These are phyloP conservation scores for Chalcosyrphus nemorum DNA, from an alignment of 2,888 invertebrate genomes.

Conservation along the genomic window DNA sequence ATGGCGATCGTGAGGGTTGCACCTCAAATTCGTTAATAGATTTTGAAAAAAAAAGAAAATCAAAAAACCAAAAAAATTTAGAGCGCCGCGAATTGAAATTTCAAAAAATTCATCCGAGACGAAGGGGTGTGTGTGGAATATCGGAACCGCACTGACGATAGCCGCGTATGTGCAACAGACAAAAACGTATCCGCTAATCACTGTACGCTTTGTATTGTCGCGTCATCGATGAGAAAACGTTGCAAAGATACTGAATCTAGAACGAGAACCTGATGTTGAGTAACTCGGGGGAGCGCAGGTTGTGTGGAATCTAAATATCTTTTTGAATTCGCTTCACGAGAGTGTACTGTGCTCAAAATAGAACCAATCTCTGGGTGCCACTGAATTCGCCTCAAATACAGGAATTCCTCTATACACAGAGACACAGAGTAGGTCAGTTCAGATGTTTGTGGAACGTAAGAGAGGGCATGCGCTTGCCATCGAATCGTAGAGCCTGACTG, in stretches of 20 bases:
- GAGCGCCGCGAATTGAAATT: constrained; percentile 9
- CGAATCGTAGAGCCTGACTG: not conserved
- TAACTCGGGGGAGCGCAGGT: constrained; percentile 49
- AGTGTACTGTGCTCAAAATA: constrained; percentile 29
- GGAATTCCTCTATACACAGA: too few relatives aligned
- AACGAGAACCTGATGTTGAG: constrained; percentile 64
- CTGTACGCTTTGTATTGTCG: constrained; percentile 40
- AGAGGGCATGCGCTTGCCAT: constrained; percentile 59
- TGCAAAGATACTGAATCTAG: constrained; percentile 69
- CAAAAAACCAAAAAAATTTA: too few relatives aligned
- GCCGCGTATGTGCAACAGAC: constrained; percentile 62
- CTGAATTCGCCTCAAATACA: constrained; percentile 16
- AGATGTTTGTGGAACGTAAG: constrained; percentile 56
- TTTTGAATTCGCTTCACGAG: constrained; percentile 27
- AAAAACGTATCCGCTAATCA: constrained; percentile 41
- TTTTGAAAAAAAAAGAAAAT: not conserved
- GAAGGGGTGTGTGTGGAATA: not conserved
- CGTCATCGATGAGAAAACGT: constrained; percentile 72
- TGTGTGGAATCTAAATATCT: constrained; percentile 49
- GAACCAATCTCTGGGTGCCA: constrained; percentile 5
- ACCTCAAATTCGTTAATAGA: not conserved
- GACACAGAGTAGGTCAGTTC: constrained; percentile 66
- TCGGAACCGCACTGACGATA: not conserved
- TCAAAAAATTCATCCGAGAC: not conserved
- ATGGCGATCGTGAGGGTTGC: not conserved